Evolutionary conservation across 1,140 invertebrate genomes (phyloP), one percentile per base, ranked within the genome.

Genomic region (Zaprionus lachaisei): DNA sequence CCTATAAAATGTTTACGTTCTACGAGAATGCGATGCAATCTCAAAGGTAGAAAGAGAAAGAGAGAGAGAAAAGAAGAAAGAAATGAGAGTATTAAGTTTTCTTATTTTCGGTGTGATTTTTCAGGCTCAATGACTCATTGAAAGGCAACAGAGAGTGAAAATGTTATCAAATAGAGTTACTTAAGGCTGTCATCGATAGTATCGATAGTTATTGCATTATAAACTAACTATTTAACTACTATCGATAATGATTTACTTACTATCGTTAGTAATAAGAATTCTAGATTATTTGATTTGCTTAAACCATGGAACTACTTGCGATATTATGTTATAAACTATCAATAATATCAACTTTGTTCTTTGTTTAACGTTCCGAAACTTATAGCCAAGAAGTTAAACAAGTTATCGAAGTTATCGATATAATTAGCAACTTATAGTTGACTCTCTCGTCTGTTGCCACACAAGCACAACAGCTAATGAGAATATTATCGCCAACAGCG

Each of bases 1-100:
- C 15, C 63, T 55, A 66, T 66, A 66, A 66, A 66, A 66, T 37
- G 55, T 24, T 56, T 41, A 56, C 54, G 51, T 51, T 51, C 47
- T 22, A 22, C 9, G 11, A 51, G 47, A 20, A 51, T 51, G 17
- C 20, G 47, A 12, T 51, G 20, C 47, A 24, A 20, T 51, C 47
- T 44, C n/a, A 2, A 17, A 44, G 41, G 41, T 9, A 11, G n/a
- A 17, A n/a, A 47, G 7, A 47, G n/a, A 38, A 5, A 38, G n/a
- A 17, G 41, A 47, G 7, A 47, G n/a, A 38, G 14, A 38, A 5
- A 28, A 28, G 28, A 14, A 38, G 5, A 38, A 15, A 26, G 24
- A 26, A 38, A 38, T 38, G 37, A 38, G 37, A 15, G 37, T 5
- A 38, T 14, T 38, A 12, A 38, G 41, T 47, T 47, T 47, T 15